phyloP scores from a whole-genome alignment of 2,888 invertebrate species.

The Imbricaverruca yamaguchii region DNA sequence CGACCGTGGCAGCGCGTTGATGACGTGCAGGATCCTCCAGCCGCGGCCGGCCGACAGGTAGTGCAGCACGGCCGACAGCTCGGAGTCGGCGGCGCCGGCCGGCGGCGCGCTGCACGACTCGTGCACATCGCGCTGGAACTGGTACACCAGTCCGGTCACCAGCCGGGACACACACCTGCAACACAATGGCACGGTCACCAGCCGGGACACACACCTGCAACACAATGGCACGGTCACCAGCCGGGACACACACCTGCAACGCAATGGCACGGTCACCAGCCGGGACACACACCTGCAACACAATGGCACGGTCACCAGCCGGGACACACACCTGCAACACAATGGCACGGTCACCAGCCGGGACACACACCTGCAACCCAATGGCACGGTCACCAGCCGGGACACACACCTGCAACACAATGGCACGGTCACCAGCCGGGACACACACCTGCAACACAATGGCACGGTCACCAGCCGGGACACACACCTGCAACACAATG shows the following conservation, averaged over 20 bases:
- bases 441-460: too few relatives aligned
- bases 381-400: not conserved
- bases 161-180: slow-evolving; percentile 6
- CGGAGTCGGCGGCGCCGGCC: not conserved
- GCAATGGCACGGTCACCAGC: not conserved
- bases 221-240: not conserved
- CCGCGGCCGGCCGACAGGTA: not conserved
- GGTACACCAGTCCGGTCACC: not conserved
- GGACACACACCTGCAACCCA: not conserved
- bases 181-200: not conserved
- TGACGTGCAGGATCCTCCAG: slow-evolving; percentile 1
- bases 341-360: not conserved
- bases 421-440: too few relatives aligned
- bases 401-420: too few relatives aligned
- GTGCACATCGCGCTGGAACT: slow-evolving; percentile 12
- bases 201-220: not conserved
- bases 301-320: not conserved
- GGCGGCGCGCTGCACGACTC: slow-evolving; percentile 8
- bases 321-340: not conserved
- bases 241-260: not conserved
- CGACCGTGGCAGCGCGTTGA: not conserved
- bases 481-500: too few relatives aligned
- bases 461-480: too few relatives aligned
- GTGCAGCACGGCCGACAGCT: slow-evolving; percentile 7
- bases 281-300: not conserved